Evolutionary conservation across 2,888 invertebrate genomes (phyloP).

Genomic region (Drosophila acutilabella): DNA sequence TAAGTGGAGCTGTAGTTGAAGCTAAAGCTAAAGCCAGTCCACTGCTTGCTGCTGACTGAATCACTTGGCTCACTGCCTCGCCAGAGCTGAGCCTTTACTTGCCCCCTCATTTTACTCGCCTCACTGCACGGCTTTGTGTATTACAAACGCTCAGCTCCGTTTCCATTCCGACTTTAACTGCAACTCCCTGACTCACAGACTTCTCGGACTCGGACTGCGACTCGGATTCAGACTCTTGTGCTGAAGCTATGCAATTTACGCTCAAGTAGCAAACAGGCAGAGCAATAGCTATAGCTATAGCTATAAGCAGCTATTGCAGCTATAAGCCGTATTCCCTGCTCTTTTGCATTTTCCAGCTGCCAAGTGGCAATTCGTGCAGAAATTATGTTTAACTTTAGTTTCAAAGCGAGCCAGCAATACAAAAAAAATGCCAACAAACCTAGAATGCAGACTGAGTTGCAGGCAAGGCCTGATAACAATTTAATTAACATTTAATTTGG

Average conservation of each 20-base stretch:
- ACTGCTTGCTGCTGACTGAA: conserved; percentile 33
- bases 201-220: conserved; percentile 19
- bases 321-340: conserved; percentile 56
- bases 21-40: conserved; percentile 24
- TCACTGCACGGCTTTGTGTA: conserved; percentile 68
- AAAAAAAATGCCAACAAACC: conserved; percentile 26
- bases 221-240: conserved; percentile 43
- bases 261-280: conserved; percentile 65
- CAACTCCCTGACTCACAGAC: conserved; percentile 33
- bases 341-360: conserved; percentile 55
- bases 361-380: conserved; percentile 78
- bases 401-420: conserved; percentile 55
- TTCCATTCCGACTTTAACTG: conserved; percentile 37
- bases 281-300: conserved; percentile 34
- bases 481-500: conserved; percentile 78
- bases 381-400: conserved; percentile 76
- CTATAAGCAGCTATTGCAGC: conserved; percentile 45
- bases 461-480: conserved; percentile 54
- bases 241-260: conserved; percentile 70
- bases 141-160: conserved; percentile 30
- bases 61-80: conserved; percentile 49
- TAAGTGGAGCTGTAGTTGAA: conserved; percentile 52
- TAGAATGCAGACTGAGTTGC: background rate
- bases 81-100: conserved; percentile 24
- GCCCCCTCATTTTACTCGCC: conserved; percentile 50